Conservation (phyloP, 2,888 invertebrate species). For the Dorcus parallelipipedus region DNA sequence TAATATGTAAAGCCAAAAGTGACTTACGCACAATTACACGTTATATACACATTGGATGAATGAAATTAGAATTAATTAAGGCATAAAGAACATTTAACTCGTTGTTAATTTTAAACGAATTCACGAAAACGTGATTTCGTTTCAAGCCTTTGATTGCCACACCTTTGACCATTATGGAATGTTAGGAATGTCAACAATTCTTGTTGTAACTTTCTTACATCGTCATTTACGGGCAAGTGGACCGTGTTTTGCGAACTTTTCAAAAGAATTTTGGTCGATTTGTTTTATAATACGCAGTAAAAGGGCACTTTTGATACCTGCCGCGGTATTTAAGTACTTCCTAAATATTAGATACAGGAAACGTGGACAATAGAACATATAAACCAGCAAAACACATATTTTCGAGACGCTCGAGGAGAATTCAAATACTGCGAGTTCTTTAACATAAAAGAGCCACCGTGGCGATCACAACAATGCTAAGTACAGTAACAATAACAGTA, state of each 20-base stretch:
- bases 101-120: neutral
- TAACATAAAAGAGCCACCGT: conserved; percentile 37
- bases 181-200: conserved; percentile 43
- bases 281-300: neutral
- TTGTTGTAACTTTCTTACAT: conserved; percentile 12
- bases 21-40: neutral
- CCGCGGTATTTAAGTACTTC: neutral
- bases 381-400: neutral
- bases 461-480: conserved; percentile 38
- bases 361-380: neutral
- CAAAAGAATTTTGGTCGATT: neutral
- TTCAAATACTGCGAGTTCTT: neutral
- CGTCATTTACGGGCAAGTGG: neutral
- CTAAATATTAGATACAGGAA: neutral
- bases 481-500: conserved; percentile 36
- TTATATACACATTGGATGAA: neutral
- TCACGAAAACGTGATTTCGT: conserved; percentile 20
- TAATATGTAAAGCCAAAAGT: neutral
- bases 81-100: neutral
- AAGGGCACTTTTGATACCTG: neutral
- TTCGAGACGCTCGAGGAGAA: neutral
- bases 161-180: conserved; percentile 45
- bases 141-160: conserved; percentile 35
- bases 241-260: neutral
- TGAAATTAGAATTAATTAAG: neutral